Evolutionary conservation across 2,113 vertebrate species (phyloP).

Genomic region (Amblyornis subalaris): DNA sequence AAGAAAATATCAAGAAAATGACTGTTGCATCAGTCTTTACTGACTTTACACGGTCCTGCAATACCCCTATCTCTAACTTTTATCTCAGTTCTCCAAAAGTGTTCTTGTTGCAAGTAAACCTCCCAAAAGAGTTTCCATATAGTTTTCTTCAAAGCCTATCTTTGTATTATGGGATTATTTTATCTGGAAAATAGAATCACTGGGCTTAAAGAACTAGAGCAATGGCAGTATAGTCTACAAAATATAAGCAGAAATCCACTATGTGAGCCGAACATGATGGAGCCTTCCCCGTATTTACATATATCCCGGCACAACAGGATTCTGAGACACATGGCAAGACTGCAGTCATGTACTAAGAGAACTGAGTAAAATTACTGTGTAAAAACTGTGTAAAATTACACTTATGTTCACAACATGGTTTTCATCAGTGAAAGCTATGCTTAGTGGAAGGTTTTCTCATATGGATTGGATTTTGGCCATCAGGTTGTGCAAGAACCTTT

Average conservation of each 20-base stretch:
- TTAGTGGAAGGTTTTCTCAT: background rate
- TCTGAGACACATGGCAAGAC: background rate
- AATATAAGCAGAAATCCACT: background rate
- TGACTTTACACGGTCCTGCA: background rate
- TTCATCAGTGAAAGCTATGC: background rate
- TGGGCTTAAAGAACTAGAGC: background rate
- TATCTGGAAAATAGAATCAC: background rate
- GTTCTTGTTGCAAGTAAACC: background rate
- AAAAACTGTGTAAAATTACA: background rate
- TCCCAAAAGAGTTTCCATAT: background rate
- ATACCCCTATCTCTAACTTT: background rate
- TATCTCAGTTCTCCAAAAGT: background rate
- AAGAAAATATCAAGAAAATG: background rate
- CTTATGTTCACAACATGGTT: background rate
- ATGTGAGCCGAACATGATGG: background rate
- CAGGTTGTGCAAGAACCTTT: background rate
- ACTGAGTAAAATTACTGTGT: background rate
- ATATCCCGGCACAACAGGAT: too few species aligned
- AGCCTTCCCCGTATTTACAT: background rate
- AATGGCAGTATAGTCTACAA: background rate
- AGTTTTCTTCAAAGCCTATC: background rate
- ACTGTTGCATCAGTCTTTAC: background rate
- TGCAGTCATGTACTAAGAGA: background rate
- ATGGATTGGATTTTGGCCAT: background rate
- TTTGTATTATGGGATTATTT: background rate